Evolutionary conservation across 2,113 vertebrate genomes (phyloP).

Genomic region (Hyaena hyaena): DNA sequence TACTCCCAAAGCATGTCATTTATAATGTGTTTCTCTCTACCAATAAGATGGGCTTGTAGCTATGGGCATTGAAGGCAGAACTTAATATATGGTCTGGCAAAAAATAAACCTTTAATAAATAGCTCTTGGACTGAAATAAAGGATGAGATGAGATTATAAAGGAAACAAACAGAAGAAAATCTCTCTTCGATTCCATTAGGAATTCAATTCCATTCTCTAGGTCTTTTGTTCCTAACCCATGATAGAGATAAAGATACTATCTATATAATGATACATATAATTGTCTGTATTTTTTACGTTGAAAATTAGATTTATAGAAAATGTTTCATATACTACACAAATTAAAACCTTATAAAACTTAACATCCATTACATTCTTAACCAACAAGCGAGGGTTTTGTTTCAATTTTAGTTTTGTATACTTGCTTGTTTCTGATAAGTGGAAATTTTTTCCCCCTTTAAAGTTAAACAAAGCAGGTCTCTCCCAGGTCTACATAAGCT

Average conservation of each 20-base stretch:
- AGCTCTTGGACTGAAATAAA: conserved; percentile 16
- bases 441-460: not conserved
- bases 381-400: not conserved
- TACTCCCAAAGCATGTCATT: not conserved
- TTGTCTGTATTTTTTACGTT: not conserved
- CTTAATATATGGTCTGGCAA: not conserved
- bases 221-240: not conserved
- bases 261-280: not conserved
- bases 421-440: not conserved
- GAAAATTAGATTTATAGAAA: conserved; percentile 11
- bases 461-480: not conserved
- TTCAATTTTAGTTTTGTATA: conserved; percentile 2
- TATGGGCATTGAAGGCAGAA: not conserved
- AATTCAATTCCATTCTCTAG: not conserved
- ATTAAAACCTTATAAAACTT: conserved; percentile 14
- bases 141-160: not conserved
- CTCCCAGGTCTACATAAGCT: not conserved
- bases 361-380: conserved; percentile 16
- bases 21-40: not conserved
- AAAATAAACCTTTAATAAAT: conserved; percentile 38
- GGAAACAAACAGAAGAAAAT: conserved; percentile 1
- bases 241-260: not conserved
- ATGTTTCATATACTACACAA: not conserved
- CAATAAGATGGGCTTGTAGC: not conserved
- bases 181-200: not conserved